Conservation (phyloP, 2,888 invertebrate genomes). For the Slavum lentiscoides region DNA sequence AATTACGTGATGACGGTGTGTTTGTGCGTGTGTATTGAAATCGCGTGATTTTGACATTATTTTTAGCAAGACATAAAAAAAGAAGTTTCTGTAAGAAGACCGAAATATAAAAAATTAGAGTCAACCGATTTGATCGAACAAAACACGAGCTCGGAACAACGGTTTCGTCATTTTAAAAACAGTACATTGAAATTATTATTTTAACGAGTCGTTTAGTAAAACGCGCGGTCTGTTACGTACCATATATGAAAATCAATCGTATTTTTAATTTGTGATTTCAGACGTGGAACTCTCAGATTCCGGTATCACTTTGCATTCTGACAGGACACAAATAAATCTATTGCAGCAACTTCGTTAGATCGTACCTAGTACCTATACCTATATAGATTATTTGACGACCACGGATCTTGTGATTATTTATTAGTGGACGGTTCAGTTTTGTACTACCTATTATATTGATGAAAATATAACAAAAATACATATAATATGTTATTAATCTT, state of each 20-base stretch:
- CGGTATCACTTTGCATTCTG: conserved; percentile 47
- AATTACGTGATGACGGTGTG: neutral
- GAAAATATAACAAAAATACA: too few relatives aligned
- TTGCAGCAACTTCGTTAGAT: conserved; percentile 28
- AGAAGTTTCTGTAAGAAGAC: conserved; percentile 22
- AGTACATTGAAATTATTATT: conserved; percentile 21
- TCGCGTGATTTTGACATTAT: neutral
- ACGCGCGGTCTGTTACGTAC: too few relatives aligned
- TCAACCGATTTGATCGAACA: conserved; percentile 46
- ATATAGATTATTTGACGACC: too few relatives aligned
- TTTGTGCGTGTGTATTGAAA: neutral
- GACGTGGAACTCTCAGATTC: conserved; percentile 47
- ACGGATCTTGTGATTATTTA: too few relatives aligned
- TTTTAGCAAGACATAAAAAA: conserved; percentile 27
- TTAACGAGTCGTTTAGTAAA: neutral
- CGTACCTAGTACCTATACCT: too few relatives aligned
- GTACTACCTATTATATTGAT: too few relatives aligned
- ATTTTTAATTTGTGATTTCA: conserved; percentile 21
- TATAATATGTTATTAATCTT: too few relatives aligned
- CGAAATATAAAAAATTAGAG: conserved; percentile 44
- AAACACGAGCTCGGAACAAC: conserved; percentile 24
- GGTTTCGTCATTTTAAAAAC: conserved; percentile 31
- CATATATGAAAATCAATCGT: neutral
- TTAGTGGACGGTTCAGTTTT: too few relatives aligned
- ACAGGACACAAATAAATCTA: conserved; percentile 38